Conservation (phyloP, 2,888 invertebrate genomes). For the Acleris emargana region DNA sequence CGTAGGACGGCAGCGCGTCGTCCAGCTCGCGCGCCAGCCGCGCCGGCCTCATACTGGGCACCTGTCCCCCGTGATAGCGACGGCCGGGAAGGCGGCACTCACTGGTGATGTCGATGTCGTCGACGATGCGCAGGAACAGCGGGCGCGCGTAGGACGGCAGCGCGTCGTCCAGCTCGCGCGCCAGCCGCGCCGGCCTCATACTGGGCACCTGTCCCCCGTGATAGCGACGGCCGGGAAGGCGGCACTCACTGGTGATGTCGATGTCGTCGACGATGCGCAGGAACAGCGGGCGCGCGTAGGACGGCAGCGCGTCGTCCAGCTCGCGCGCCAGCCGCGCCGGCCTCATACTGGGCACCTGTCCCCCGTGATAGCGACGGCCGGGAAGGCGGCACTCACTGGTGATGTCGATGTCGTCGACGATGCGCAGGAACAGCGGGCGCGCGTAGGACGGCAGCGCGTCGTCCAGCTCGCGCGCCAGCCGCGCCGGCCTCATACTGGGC, state of each 20-base stretch:
- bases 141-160: conserved; percentile 95
- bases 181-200: conserved; percentile 80
- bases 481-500: no score
- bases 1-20: conserved; percentile 91
- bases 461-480: conserved; percentile 86
- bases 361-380: no score
- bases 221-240: no score
- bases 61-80: no score
- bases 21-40: conserved; percentile 87
- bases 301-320: conserved; percentile 88
- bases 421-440: conserved; percentile 93
- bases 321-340: conserved; percentile 84
- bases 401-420: conserved; percentile 90
- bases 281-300: conserved; percentile 95
- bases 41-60: no score
- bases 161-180: conserved; percentile 86
- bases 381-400: conserved; percentile 78
- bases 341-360: no score
- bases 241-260: conserved; percentile 87
- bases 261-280: conserved; percentile 90
- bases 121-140: conserved; percentile 91
- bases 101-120: conserved; percentile 91
- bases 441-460: conserved; percentile 93
- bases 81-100: conserved; percentile 32
- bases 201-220: no score